A percentile compares a stretch with the other conserved stretches of the same genome.
Evolutionary conservation across 2,888 invertebrate genomes (phyloP).

Genomic region (Pecten maximus): DNA sequence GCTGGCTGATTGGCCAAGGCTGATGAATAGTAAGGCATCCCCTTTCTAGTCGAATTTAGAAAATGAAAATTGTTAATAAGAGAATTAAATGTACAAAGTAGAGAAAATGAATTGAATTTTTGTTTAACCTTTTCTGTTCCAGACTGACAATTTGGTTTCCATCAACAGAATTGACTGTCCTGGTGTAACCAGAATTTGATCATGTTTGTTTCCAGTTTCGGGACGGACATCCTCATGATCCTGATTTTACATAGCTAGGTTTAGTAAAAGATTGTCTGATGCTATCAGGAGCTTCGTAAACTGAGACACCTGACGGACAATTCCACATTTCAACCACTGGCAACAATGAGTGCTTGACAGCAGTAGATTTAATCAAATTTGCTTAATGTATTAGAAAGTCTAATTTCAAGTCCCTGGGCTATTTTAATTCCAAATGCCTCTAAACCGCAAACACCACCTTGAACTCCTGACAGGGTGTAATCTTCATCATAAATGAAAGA

Average conservation of each 20-base stretch:
- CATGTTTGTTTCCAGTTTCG: background rate
- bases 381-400: constrained; percentile 33
- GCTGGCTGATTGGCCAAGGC: no score
- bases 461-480: background rate
- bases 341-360: background rate
- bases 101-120: background rate
- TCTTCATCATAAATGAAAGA: background rate
- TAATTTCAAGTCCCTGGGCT: constrained; percentile 22
- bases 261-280: background rate
- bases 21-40: no score
- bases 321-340: background rate
- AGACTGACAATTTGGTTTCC: background rate
- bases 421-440: background rate
- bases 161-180: background rate
- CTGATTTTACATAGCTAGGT: background rate
- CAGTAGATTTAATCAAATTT: background rate
- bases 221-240: background rate
- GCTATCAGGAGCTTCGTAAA: background rate
- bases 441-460: background rate
- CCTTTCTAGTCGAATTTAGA: background rate
- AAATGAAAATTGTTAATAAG: background rate
- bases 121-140: background rate
- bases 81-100: background rate
- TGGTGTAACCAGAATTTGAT: background rate
- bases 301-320: background rate